A percentile compares a stretch with the other conserved stretches of the same genome.
These are phyloP conservation scores for Bradysia coprophila DNA, from an alignment of 1,140 invertebrate genomes.

Conservation along the genomic window DNA sequence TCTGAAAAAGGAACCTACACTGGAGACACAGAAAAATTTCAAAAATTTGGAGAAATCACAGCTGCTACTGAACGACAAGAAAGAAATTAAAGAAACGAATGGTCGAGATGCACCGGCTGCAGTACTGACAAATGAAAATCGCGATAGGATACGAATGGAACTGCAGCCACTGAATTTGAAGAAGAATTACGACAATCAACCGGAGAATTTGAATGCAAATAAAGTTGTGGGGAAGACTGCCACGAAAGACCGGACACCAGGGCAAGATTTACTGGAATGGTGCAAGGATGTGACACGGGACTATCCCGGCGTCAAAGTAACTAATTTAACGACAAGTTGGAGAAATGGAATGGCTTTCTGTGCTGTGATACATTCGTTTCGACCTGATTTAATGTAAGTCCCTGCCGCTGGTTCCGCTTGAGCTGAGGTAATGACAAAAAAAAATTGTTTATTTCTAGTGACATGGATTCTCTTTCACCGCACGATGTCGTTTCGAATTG, in stretches of 20 bases:
- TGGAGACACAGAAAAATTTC: background rate
- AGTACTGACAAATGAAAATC: slow-evolving; percentile 5
- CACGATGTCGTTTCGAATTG: slow-evolving; percentile 81
- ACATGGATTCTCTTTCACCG: slow-evolving; percentile 61
- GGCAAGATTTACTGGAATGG: slow-evolving; percentile 82
- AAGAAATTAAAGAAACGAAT: background rate
- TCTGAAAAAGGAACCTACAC: background rate
- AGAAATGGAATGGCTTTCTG: slow-evolving; percentile 84
- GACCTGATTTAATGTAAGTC: slow-evolving; percentile 76
- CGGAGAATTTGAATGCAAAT: background rate
- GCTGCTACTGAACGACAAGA: background rate
- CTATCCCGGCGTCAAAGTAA: slow-evolving; percentile 71
- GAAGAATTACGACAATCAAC: slow-evolving; percentile 21
- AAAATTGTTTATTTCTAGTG: slow-evolving; percentile 34
- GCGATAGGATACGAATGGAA: slow-evolving; percentile 14
- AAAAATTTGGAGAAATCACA: background rate
- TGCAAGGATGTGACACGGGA: slow-evolving; percentile 76
- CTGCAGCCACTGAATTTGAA: slow-evolving; percentile 31
- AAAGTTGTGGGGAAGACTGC: background rate
- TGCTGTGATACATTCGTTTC: slow-evolving; percentile 77
- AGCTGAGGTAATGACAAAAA: background rate
- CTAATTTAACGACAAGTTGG: slow-evolving; percentile 83
- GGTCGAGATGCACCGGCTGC: background rate
- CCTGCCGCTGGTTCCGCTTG: background rate
- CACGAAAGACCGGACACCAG: slow-evolving; percentile 39